These are phyloP conservation scores for Arvicola amphibius DNA, from an alignment of 2,797 vertebrate species.

Conservation along the genomic window DNA sequence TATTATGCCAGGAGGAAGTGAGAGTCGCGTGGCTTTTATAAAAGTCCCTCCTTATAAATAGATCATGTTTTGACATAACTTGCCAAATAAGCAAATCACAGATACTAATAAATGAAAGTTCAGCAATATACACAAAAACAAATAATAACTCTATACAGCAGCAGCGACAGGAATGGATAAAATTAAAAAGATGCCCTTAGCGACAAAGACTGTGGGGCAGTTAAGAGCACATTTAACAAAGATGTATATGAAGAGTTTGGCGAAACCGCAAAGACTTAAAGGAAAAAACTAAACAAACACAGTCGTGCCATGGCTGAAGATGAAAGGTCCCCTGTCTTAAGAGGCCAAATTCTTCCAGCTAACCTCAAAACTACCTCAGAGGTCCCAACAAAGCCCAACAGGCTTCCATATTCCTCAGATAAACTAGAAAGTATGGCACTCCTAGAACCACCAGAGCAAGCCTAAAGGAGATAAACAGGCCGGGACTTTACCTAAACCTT, in stretches of 20 bases:
- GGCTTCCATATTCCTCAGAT: neutral
- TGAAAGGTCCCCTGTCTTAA: neutral
- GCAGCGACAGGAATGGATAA: neutral
- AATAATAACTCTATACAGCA: neutral
- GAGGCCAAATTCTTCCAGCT: neutral
- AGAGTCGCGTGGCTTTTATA: neutral
- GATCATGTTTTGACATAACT: neutral
- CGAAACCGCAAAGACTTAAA: neutral
- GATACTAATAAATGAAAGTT: constrained; percentile 26
- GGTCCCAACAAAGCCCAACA: constrained; percentile 24
- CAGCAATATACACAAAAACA: neutral
- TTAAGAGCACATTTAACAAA: constrained; percentile 7
- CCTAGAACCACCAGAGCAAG: neutral
- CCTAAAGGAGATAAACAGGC: neutral
- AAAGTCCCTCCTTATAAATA: neutral
- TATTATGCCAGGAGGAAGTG: neutral
- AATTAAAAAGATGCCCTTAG: neutral
- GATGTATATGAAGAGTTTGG: neutral
- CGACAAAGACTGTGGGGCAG: neutral
- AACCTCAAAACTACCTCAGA: neutral
- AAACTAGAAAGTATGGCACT: neutral
- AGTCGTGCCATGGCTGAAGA: neutral
- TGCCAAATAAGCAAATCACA: neutral
- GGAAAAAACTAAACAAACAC: neutral
- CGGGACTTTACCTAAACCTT: neutral